phyloP scores from a whole-genome alignment of 2,113 vertebrate genomes.

The Triplophysa siluroides region DNA sequence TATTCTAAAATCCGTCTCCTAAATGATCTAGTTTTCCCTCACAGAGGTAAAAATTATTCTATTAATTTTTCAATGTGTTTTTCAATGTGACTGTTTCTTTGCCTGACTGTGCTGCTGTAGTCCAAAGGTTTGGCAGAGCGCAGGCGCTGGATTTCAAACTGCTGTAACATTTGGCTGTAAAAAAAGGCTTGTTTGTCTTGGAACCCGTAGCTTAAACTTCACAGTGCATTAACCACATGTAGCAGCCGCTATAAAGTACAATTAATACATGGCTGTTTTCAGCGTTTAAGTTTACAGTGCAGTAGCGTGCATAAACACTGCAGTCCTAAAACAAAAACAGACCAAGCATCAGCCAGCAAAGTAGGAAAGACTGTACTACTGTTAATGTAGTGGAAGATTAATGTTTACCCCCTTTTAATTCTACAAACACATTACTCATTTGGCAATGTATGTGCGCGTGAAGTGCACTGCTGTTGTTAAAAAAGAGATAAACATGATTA shows the following conservation, averaged over 20 bases:
- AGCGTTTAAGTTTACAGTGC: slow-evolving; percentile 37
- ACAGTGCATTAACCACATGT: slow-evolving; percentile 44
- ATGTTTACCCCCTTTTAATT: not conserved
- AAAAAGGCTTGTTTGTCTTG: slow-evolving; percentile 41
- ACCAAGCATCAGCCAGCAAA: slow-evolving; percentile 17
- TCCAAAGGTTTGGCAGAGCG: no score
- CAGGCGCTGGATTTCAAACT: no score
- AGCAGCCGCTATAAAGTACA: slow-evolving; percentile 43
- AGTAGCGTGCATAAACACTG: slow-evolving; percentile 17
- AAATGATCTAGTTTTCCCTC: no score
- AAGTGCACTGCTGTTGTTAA: not conserved
- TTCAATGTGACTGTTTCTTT: no score
- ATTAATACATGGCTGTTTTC: slow-evolving; percentile 44
- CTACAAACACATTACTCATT: slow-evolving; percentile 14
- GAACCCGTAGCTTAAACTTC: slow-evolving; percentile 30
- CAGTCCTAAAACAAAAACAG: slow-evolving; percentile 20
- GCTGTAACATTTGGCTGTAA: no score
- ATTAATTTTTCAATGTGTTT: no score
- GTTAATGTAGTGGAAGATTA: slow-evolving; percentile 22
- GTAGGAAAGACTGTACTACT: not conserved
- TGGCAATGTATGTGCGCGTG: not conserved
- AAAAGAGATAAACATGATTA: not conserved
- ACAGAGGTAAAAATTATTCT: no score
- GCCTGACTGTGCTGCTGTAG: no score
- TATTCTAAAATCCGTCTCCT: not conserved